phyloP scores from a whole-genome alignment of 2,888 invertebrate species.

The Tipula lateralis region DNA sequence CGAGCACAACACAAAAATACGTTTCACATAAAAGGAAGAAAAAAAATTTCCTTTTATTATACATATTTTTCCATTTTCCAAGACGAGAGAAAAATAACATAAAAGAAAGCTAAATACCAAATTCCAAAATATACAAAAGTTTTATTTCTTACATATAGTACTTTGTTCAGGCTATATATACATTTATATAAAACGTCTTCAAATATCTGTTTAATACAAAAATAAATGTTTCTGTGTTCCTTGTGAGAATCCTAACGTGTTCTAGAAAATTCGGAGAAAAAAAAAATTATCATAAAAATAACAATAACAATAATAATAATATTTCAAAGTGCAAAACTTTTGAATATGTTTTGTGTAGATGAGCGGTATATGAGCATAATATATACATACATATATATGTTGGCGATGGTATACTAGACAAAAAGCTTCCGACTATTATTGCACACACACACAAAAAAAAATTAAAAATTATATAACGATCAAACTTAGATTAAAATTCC shows the following conservation, averaged over 20 bases:
- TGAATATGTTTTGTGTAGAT: not conserved
- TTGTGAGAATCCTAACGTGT: not conserved
- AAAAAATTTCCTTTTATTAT: slow-evolving; percentile 6
- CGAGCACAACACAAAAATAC: not conserved
- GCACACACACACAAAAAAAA: not conserved
- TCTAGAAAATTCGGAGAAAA: not conserved
- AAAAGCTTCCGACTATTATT: not conserved
- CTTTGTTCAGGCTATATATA: not conserved
- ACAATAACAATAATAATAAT: slow-evolving; percentile 24
- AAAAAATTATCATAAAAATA: slow-evolving; percentile 12
- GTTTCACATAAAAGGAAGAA: slow-evolving; percentile 13
- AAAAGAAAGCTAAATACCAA: slow-evolving; percentile 19
- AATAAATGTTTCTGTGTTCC: not conserved
- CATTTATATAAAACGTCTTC: not conserved
- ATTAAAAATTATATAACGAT: not conserved
- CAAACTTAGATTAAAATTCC: not conserved
- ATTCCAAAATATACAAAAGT: not conserved
- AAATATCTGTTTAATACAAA: slow-evolving; percentile 19
- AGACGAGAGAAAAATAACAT: not conserved
- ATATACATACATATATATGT: not conserved
- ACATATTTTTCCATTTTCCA: not conserved
- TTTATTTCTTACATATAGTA: not conserved
- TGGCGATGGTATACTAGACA: not conserved
- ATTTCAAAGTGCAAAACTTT: slow-evolving; percentile 24
- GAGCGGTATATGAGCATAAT: not conserved